Percentiles rank a stretch among this genome's conserved stretches.
These are phyloP conservation scores for Dyspetes luteomarginatus DNA, from an alignment of 2,888 invertebrate species.

Conservation along the genomic window DNA sequence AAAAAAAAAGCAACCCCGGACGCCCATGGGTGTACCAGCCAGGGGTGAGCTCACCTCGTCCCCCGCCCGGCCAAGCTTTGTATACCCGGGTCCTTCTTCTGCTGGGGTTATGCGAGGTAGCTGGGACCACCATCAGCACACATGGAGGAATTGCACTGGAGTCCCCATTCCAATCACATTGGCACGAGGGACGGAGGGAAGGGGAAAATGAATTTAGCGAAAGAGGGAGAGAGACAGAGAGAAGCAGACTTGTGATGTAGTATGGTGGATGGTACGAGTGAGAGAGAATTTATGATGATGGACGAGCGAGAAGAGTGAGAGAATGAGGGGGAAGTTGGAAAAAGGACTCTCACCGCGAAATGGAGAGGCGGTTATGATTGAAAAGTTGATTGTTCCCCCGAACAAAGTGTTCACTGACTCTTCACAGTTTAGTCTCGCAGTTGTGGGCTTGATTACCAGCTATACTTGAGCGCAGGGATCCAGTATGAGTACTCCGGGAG, in stretches of 20 bases:
- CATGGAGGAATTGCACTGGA: slow-evolving; percentile 52
- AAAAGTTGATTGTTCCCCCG: slow-evolving; percentile 79
- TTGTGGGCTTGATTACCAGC: slow-evolving; percentile 56
- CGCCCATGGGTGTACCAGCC: slow-evolving; percentile 58
- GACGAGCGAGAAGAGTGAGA: slow-evolving; percentile 41
- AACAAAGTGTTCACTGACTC: slow-evolving; percentile 81
- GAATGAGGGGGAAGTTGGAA: slow-evolving; percentile 30
- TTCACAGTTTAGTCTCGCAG: slow-evolving; percentile 67
- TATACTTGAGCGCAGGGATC: slow-evolving; percentile 30
- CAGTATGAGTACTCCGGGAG: neutral
- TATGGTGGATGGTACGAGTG: neutral
- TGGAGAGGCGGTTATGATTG: slow-evolving; percentile 76
- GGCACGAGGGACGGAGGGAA: neutral
- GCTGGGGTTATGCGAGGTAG: slow-evolving; percentile 1
- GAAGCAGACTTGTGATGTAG: neutral
- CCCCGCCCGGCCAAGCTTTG: slow-evolving; percentile 40
- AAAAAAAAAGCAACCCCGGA: slow-evolving; percentile 70
- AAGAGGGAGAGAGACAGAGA: slow-evolving; percentile 4
- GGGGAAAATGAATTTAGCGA: neutral
- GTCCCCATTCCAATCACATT: slow-evolving; percentile 28
- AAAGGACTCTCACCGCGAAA: slow-evolving; percentile 65
- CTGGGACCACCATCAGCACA: slow-evolving; percentile 29
- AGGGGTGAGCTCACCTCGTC: slow-evolving; percentile 60
- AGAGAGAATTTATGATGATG: slow-evolving; percentile 30
- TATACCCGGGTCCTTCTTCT: slow-evolving; percentile 8